Evolutionary conservation across 92 coral and sea anemone genomes (phyloP), one percentile per base, ranked within the genome.

Genomic region (Nematostella vectensis): DNA sequence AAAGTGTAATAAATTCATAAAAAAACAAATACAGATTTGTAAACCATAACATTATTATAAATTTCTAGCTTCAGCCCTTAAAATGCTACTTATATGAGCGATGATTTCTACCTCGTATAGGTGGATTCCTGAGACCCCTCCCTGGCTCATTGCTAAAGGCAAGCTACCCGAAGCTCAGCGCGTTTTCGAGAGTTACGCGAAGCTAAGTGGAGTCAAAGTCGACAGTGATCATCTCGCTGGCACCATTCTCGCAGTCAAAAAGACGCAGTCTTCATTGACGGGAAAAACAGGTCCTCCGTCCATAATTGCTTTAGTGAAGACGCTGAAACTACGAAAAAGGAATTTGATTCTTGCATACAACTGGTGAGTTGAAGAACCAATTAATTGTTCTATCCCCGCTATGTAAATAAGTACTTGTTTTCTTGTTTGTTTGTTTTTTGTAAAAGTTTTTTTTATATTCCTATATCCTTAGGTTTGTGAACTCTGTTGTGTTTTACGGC

Each of bases 61-160:
- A n/a, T n/a, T n/a, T n/a, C n/a, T n/a, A n/a, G n/a, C n/a, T n/a
- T n/a, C n/a, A n/a, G n/a, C n/a, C n/a, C n/a, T n/a, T n/a, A n/a
- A n/a, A n/a, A n/a, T n/a, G n/a, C n/a, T n/a, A n/a, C n/a, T n/a
- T n/a, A n/a, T n/a, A n/a, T n/a, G n/a, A n/a, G n/a, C n/a, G n/a
- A n/a, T n/a, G n/a, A n/a, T n/a, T n/a, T n/a, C n/a, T n/a, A n/a
- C n/a, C n/a, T n/a, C n/a, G n/a, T n/a, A n/a, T 51, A 58, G 67
- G 31, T 29, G 0, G 38, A 11, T 68, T 27, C 75, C 75, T 0
- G 75, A 68, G 42, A 43, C 57, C 22, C 57, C 63, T 8, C 59
- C 29, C 31, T 57, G 64, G 57, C 48, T 47, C 25, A 38, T 68
- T 11, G 75, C 65, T 3, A 68, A 68, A 68, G 75, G 75, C 21